Base-by-base conservation (phyloP, 2,888 invertebrate species). In the Camptogramma bilineatum region DNA sequence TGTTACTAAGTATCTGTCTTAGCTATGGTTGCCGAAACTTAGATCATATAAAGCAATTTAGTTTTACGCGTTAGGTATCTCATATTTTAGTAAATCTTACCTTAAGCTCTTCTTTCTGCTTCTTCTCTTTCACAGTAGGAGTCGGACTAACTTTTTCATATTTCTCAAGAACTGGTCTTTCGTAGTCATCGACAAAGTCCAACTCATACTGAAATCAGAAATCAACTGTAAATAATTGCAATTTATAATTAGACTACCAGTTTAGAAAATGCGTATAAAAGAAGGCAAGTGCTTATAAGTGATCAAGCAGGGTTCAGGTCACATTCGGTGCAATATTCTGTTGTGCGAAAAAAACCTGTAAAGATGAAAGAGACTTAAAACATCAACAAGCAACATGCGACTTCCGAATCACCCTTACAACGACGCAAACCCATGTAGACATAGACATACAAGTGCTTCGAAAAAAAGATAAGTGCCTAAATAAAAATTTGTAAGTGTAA, bases 131-230 rank as follows among this genome's bases (percentile, higher is more conserved):
- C 1, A 84, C 78, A 47, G 83, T 84, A n/a, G 93, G 90, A 64
- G 93, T 93, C 4, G 93, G 93, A 19, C 91, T 76, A n/a, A 93
- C 79, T 77, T 95, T 95, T 83, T 96, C 95, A 77, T 95, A 96
- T 85, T 95, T 95, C 76, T 96, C 96, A 68, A 96, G 92, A 28
- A 95, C 95, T 3, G 96, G 95, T 68, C 96, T 94, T 74, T 97
- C 96, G 78, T 97, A 97, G 86, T 97, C 97, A 59, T 95, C 95
- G 44, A 92, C 91, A 78, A 93, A 93, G 83, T 93, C 93, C 72
- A 92, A 78, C 81, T 92, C 90, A 68, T 84, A 75, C 90, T 93
- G 86, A 56, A 87, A 86, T 34, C 19, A 47, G 10, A 57, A 46
- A 28, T 31, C 46, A n/a, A 53, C 9, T 58, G 44, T 56, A 42